Percentiles rank a stretch among this genome's conserved stretches.
These are phyloP conservation scores for Patella depressa DNA, from an alignment of 2,888 invertebrate genomes.

Conservation along the genomic window DNA sequence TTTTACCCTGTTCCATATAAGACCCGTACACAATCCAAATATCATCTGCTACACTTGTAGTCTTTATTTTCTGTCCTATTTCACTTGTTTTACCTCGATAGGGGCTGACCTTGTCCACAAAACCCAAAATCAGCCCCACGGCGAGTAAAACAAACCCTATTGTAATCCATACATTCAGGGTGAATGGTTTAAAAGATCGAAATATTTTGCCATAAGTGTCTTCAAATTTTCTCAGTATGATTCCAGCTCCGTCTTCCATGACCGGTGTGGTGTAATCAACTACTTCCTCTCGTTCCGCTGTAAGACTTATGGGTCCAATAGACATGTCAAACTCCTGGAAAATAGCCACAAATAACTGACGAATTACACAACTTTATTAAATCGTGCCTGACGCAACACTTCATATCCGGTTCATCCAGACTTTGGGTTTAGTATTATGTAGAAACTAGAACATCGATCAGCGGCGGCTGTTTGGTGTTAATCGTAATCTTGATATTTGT, in stretches of 20 bases:
- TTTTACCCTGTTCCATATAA: slow-evolving; percentile 48
- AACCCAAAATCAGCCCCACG: slow-evolving; percentile 37
- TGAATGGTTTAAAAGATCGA: slow-evolving; percentile 44
- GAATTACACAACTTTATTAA: background rate
- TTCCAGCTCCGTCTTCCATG: slow-evolving; percentile 46
- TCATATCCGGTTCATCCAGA: no score
- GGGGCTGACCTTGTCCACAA: slow-evolving; percentile 38
- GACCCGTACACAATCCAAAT: slow-evolving; percentile 44
- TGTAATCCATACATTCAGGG: slow-evolving; percentile 42
- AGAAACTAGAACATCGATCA: no score
- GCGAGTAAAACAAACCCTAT: slow-evolving; percentile 33
- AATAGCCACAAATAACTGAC: background rate
- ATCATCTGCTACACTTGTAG: slow-evolving; percentile 36
- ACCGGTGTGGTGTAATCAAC: slow-evolving; percentile 46
- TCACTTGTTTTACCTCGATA: background rate
- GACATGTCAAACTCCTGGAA: slow-evolving; percentile 48
- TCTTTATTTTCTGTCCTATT: background rate
- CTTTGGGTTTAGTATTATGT: no score
- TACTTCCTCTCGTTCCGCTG: slow-evolving; percentile 36
- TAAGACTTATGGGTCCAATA: slow-evolving; percentile 49
- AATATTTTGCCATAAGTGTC: slow-evolving; percentile 41
- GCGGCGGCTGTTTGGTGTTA: no score
- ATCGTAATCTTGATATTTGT: no score
- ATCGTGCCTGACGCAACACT: background rate
- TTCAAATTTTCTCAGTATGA: slow-evolving; percentile 43